Base-by-base conservation (phyloP, 1,140 invertebrate genomes). In the Temnothorax curvispinosus region DNA sequence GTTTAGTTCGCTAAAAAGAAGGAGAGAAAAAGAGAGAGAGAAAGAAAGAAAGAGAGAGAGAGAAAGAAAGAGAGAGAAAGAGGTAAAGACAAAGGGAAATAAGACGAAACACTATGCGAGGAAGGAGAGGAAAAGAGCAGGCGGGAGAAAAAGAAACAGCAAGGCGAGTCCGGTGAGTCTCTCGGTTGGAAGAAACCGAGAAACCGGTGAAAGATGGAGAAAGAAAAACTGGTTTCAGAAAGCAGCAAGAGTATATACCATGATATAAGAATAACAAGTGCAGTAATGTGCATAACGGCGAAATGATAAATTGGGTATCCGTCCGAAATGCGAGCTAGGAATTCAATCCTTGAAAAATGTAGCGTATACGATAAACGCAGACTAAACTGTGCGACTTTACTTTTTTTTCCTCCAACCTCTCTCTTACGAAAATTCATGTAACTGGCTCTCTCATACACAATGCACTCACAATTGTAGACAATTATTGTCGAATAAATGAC, bases 41-140 rank as follows among this genome's bases (percentile, higher is more conserved):
- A 6, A 11, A 50, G 27, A 69, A 2, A 74, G n/a, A n/a, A n/a
- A 58, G 4, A 54, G 41, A 47, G 6, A 35, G 38, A n/a, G 27
- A 64, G 15, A 27, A n/a, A 56, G 21, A 41, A 21, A 6, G 13
- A 50, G 27, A 69, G 6, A 56, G 15, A 32, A 67, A 60, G 62
- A 69, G 35, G 77, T 41, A 77, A 81, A 90, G 78, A 90, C 90
- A 88, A 91, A 91, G 90, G 88, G 86, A 91, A 91, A 89, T 88
- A 89, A 91, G 88, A 91, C 86, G 81, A 88, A 90, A 85, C 47
- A 35, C 35, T 41, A 27, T 47, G 64, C 74, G 69, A 88, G 84
- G 60, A 88, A 60, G 38, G 62, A 52, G 77, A 82, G 60, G 76
- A 89, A 65, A 82, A 90, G 64, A 54, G 47, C 35, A 72, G 35